Conservation (phyloP, 2,888 invertebrate genomes). For the Agrotis exclamationis region DNA sequence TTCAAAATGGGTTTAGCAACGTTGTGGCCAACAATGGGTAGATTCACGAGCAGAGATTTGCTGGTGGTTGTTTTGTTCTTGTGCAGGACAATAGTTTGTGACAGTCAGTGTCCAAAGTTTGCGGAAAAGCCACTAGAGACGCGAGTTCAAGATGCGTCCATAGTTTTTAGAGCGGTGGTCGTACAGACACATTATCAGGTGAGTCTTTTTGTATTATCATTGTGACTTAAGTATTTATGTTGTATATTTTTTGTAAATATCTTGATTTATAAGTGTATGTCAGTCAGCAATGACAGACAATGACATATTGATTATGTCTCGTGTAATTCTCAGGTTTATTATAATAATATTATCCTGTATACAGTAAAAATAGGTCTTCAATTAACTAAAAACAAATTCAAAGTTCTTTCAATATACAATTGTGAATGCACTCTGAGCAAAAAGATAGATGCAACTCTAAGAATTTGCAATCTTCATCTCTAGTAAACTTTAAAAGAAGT, state of each 20-base stretch:
- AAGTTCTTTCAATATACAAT: not conserved
- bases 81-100: slow-evolving; percentile 88
- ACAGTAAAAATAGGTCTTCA: not conserved
- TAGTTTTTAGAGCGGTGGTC: slow-evolving; percentile 90
- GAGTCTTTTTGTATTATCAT: slow-evolving; percentile 59
- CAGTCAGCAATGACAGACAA: too few relatives aligned
- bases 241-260: too few relatives aligned
- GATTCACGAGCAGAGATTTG: slow-evolving; percentile 80
- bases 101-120: slow-evolving; percentile 88
- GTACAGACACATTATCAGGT: slow-evolving; percentile 87
- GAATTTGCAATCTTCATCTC: slow-evolving; percentile 18
- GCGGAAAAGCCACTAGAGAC: slow-evolving; percentile 90
- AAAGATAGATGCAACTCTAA: not conserved
- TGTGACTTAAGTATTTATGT: not conserved
- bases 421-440: not conserved
- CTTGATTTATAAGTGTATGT: too few relatives aligned
- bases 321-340: too few relatives aligned
- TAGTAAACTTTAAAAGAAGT: slow-evolving; percentile 20
- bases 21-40: slow-evolving; percentile 75
- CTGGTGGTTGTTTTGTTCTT: slow-evolving; percentile 83
- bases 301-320: too few relatives aligned
- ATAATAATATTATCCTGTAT: too few relatives aligned
- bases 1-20: slow-evolving; percentile 78
- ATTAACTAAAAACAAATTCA: slow-evolving; percentile 2
- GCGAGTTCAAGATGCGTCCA: slow-evolving; percentile 88